Base-by-base conservation (phyloP, 2,113 vertebrate genomes). In the Nematolebias whitei region DNA sequence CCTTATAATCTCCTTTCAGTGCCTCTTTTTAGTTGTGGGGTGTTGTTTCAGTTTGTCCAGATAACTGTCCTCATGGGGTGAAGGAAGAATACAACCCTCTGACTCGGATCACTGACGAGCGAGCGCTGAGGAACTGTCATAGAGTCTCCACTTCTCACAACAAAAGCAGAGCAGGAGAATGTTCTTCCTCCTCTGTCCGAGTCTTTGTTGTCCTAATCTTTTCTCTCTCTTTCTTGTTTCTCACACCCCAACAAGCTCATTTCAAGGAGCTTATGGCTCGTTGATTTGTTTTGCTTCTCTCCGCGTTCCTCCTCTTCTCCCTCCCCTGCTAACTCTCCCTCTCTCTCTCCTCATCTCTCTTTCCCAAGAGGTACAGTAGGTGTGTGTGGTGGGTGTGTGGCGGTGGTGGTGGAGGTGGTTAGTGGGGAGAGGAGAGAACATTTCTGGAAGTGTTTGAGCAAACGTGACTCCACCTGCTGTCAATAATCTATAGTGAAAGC, bases 181-280 rank as follows among this genome's bases (percentile, higher is more conserved):
- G 72, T 66, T 74, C 74, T 50, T 66, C 35, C 68, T 62, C 68
- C 41, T 71, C 65, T 18, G 9, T 20, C 53, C 26, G 43, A 72
- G 50, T 62, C 68, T 71, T 63, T 68, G 76, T 71, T 76, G 52
- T 16, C 70, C 68, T 81, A 79, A 26, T 75, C 60, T 81, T 79
- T 53, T 71, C 39, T 71, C 69, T 70, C 24, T 13, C 74, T 55
- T 55, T 81, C 62, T 71, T 10, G 50, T 63, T 76, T 75, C 75
- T 86, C 82, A 76, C 86, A 85, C 80, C 79, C 85, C 80, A 85
- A 83, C 83, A 54, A 68, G 85, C 85, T 87, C 57, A 85, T 89
- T 85, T 87, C 87, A 76, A 87, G 72, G 49, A 83, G 76, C 74
- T 85, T 85, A 69, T 71, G 73, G 77, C 84, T 82, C 79, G 83